Base-by-base conservation (phyloP, 2,888 invertebrate species). In the Caenorhabditis sp. region DNA sequence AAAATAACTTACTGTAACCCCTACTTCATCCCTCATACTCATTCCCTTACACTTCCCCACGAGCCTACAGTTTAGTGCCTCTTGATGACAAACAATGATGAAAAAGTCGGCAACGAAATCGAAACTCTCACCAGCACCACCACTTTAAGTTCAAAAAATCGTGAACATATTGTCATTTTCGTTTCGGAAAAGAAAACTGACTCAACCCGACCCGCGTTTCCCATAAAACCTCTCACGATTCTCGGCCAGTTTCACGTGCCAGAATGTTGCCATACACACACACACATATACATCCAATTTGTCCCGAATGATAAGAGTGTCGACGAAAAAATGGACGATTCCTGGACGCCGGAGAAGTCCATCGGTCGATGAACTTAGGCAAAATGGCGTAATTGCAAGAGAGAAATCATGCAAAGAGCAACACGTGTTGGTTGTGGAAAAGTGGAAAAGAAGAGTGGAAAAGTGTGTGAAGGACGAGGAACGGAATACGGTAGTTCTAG, bases 271-370 rank as follows among this genome's bases (percentile, higher is more conserved):
- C 32, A 32, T 32, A 32, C 40, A 3, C 2, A 13, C 11, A 40
- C 40, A n/a, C 40, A 47, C n/a, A 5, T 3, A 18, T 18, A 20
- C n/a, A 47, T 47, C 47, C 47, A 47, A 47, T 47, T 47, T 47
- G 47, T n/a, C 47, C 47, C 18, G 5, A 40, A 13, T 18, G 62
- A 71, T 71, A 62, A 55, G 55, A 28, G 24, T 71, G 71, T 71
- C 71, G 53, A 24, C 20, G 71, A 71, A 62, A 71, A 44, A 53
- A 32, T 55, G 44, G 15, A 32, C 62, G 53, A 71, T 71, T 71
- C 62, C 40, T 32, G 55, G 71, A 55, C 62, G 55, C 62, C 50
- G 50, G 60, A 20, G 62, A 18, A 51, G 15, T 35, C 20, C 13
- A 44, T 40, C 32, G 40, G 40, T 40, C 40, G 40, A 40, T 40